phyloP scores from a whole-genome alignment of 2,113 vertebrate genomes.

The Xiphias gladius region DNA sequence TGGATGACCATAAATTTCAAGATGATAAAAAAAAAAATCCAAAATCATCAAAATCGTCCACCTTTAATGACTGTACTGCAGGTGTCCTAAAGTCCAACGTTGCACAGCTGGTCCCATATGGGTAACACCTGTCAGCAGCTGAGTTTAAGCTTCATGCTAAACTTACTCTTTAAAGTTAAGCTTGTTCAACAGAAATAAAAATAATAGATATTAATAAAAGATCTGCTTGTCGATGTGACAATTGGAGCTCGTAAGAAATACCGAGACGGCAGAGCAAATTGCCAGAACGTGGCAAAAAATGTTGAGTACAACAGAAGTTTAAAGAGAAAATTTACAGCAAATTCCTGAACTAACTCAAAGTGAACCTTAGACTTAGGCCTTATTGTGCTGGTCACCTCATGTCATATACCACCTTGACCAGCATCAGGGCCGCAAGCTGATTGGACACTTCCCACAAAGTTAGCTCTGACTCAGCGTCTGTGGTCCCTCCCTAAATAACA shows the following conservation, averaged over 20 bases:
- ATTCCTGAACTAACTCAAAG: background rate
- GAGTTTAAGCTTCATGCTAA: no score
- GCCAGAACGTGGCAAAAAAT: background rate
- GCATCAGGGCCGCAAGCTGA: background rate
- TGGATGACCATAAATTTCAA: no score
- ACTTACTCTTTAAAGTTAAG: background rate
- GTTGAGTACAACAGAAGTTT: background rate
- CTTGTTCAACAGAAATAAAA: background rate
- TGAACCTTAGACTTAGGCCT: background rate
- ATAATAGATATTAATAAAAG: background rate
- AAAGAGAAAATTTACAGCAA: background rate
- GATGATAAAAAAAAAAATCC: background rate
- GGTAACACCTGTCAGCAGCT: background rate
- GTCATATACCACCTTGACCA: background rate
- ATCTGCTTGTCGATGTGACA: no score
- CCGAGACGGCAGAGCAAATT: background rate
- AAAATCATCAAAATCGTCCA: no score
- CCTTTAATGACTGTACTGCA: background rate
- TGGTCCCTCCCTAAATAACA: background rate
- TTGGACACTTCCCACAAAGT: background rate
- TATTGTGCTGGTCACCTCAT: background rate
- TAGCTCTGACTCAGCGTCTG: constrained; percentile 18
- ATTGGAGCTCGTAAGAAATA: background rate
- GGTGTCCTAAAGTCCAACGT: background rate
- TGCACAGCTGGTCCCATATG: background rate